Base-by-base conservation (phyloP, 2,888 invertebrate species). In the Chloroclysta siterata region DNA sequence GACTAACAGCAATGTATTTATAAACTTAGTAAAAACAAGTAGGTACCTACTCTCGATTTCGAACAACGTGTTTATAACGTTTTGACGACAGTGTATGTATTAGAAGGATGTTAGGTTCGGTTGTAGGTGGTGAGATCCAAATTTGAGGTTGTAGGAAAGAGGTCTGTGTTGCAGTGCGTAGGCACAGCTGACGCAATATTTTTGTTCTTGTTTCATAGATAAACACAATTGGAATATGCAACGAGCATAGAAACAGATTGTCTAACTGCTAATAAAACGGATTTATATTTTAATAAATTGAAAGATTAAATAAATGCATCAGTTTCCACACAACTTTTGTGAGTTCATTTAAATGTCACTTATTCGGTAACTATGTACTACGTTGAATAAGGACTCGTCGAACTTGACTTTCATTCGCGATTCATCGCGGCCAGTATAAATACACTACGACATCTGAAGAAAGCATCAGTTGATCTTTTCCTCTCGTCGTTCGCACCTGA, bases 341-440 rank as follows among this genome's bases (percentile, higher is more conserved):
- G 29, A 57, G 53, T 44, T 15, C 33, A 52, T n/a, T 58, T 47
- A 61, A 61, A 70, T 65, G 65, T 66, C 65, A 68, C 50, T 60
- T 61, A 58, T 71, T 71, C 58, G 60, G 70, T 63, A 69, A 69
- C 74, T 75, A 39, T 44, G 54, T 48, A 41, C 71, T 56, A 64
- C 70, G 74, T 78, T 82, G 79, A 81, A 75, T 79, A 82, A 80
- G 69, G 72, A 89, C 85, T 78, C 64, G 90, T 87, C 81, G 87
- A 87, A 81, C 90, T 92, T 90, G 92, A 91, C 88, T 91, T 90
- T 90, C 82, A 79, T 80, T 82, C 75, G 73, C 78, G 74, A 66
- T 74, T 78, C 75, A 81, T 79, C 76, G 72, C 68, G 74, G 63
- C 46, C 70, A 71, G 81, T 92, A 92, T 93, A 93, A 89, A 92